A percentile compares a stretch with the other conserved stretches of the same genome.
These are phyloP conservation scores for Drosophila conformis DNA, from an alignment of 2,888 invertebrate species.

Conservation along the genomic window DNA sequence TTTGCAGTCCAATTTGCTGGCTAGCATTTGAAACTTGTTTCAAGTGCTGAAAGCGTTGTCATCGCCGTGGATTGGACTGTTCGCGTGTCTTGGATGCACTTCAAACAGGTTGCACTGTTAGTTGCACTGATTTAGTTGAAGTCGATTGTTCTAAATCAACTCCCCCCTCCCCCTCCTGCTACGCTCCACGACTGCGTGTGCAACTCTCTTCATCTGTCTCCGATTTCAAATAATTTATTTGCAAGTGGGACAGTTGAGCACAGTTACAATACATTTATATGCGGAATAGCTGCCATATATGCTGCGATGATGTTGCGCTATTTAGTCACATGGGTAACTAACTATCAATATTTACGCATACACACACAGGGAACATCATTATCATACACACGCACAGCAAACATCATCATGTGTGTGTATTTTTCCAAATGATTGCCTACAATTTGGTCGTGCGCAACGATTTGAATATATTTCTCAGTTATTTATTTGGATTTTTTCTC, in stretches of 20 bases:
- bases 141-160: constrained; percentile 61
- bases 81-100: constrained; percentile 30
- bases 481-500: constrained; percentile 17
- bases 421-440: constrained; percentile 76
- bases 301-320: constrained; percentile 31
- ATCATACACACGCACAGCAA: constrained; percentile 9
- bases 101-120: constrained; percentile 80
- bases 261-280: constrained; percentile 31
- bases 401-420: constrained; percentile 29
- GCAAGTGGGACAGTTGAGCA: constrained; percentile 59
- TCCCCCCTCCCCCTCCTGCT: not conserved
- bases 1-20: constrained; percentile 68
- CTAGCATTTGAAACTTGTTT: constrained; percentile 68
- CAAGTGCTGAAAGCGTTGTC: constrained; percentile 45
- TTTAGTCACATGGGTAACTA: constrained; percentile 57
- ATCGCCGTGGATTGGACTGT: constrained; percentile 10
- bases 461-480: constrained; percentile 52
- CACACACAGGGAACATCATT: not conserved
- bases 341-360: constrained; percentile 54
- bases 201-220: not conserved
- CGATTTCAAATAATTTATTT: constrained; percentile 55
- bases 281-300: constrained; percentile 13
- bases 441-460: constrained; percentile 76
- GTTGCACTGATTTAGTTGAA: constrained; percentile 75
- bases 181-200: too few species aligned